These are phyloP conservation scores for Antedon mediterranea DNA, from an alignment of 53 echinoderm and acorn worm species.

Conservation along the genomic window DNA sequence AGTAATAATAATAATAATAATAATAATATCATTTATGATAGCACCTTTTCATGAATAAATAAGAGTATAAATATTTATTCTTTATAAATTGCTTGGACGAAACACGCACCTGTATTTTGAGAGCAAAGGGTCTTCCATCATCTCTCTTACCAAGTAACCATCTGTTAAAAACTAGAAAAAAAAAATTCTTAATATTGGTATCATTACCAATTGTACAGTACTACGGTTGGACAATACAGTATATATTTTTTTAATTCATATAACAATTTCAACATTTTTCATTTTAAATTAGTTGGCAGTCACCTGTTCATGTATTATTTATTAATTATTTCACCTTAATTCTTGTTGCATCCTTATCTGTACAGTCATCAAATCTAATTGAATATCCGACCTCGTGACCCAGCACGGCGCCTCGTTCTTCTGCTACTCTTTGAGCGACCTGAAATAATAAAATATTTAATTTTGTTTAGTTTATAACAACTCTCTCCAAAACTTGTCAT, in stretches of 20 bases:
- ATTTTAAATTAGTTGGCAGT: background rate
- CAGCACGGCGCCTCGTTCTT: conserved; percentile 72
- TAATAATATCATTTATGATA: no score
- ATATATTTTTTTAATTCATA: no score
- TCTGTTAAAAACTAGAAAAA: conserved; percentile 76
- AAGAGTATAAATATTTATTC: no score
- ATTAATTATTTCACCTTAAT: conserved; percentile 42
- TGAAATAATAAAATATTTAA: background rate
- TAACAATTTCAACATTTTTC: no score
- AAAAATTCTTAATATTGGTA: background rate
- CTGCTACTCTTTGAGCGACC: conserved; percentile 89
- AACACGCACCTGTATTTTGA: conserved; percentile 73
- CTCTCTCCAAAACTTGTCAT: no score
- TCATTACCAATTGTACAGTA: no score
- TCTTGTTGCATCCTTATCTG: conserved; percentile 54
- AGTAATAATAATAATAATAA: no score
- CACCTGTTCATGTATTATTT: background rate
- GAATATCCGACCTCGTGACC: conserved; percentile 91
- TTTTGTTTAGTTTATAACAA: no score
- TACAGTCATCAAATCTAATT: conserved; percentile 91
- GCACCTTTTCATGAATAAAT: no score
- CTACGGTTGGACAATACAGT: no score
- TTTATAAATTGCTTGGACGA: no score
- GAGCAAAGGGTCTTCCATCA: conserved; percentile 89
- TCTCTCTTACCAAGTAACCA: conserved; percentile 80